Evolutionary conservation across 2,888 invertebrate species (phyloP).

Genomic region (Clostera curtula): DNA sequence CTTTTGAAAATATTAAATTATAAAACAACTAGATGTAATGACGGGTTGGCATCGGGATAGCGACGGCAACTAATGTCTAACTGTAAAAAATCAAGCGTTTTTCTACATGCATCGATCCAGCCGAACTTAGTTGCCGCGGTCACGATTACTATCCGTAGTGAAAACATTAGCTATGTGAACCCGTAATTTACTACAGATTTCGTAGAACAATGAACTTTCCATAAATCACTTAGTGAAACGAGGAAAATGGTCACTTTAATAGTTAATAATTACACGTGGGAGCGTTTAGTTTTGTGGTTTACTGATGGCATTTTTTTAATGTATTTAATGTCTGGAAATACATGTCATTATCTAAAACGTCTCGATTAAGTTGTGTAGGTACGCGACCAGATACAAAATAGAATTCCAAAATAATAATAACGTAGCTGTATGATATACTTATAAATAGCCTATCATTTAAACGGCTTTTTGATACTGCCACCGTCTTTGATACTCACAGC

Average conservation of each 20-base stretch:
- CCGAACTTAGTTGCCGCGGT: conserved; percentile 51
- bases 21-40: conserved; percentile 38
- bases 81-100: conserved; percentile 53
- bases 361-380: not conserved
- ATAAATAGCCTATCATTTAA: no score
- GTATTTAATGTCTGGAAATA: not conserved
- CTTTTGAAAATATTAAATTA: conserved; percentile 35
- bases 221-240: conserved; percentile 29
- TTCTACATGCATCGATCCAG: conserved; percentile 57
- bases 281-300: conserved; percentile 46
- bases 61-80: conserved; percentile 40
- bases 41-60: conserved; percentile 37
- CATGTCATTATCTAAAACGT: not conserved
- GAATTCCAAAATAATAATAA: no score
- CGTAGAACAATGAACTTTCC: conserved; percentile 60
- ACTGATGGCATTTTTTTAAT: conserved; percentile 38
- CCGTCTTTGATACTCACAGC: no score
- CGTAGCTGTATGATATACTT: no score
- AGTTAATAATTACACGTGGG: conserved; percentile 38
- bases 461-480: no score
- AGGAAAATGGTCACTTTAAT: not conserved
- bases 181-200: conserved; percentile 66
- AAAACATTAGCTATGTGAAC: conserved; percentile 69
- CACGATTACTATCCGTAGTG: conserved; percentile 60
- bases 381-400: no score